Evolutionary conservation across 2,797 vertebrate genomes (phyloP).

Genomic region (Coluber constrictor): DNA sequence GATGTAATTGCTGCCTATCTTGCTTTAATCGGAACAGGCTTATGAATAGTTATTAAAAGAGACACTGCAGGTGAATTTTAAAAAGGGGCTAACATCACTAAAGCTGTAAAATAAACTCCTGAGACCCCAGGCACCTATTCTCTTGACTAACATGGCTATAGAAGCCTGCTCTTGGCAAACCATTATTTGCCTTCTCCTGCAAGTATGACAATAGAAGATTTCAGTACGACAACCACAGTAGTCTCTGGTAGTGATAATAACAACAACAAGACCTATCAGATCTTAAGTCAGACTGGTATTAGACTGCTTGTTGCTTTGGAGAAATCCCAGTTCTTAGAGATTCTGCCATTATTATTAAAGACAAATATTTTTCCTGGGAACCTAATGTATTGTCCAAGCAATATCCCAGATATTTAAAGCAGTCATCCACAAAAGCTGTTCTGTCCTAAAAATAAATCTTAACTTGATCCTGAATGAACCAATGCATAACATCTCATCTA

Average conservation of each 20-base stretch:
- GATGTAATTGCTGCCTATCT: conserved; percentile 49
- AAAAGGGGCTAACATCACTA: conserved; percentile 37
- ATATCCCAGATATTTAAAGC: not conserved
- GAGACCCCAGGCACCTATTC: conserved; percentile 15
- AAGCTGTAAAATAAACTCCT: conserved; percentile 31
- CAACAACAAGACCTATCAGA: not conserved
- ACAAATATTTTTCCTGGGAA: not conserved
- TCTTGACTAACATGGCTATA: conserved; percentile 34
- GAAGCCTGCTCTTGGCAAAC: conserved; percentile 46
- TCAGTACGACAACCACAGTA: not conserved
- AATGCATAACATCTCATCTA: not conserved
- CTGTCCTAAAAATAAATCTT: not conserved
- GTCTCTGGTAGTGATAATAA: not conserved
- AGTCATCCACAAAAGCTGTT: not conserved
- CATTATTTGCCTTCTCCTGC: not conserved
- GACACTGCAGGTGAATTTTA: conserved; percentile 58
- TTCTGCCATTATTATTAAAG: not conserved
- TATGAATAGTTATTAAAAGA: conserved; percentile 51
- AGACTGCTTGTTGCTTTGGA: not conserved
- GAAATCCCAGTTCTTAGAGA: not conserved
- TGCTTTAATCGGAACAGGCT: conserved; percentile 52
- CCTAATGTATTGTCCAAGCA: not conserved
- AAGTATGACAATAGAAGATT: not conserved
- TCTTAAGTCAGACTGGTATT: not conserved
- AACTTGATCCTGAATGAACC: not conserved